Conservation (phyloP, 1,140 invertebrate species). For the Pseudomyrmex dendroicus region DNA sequence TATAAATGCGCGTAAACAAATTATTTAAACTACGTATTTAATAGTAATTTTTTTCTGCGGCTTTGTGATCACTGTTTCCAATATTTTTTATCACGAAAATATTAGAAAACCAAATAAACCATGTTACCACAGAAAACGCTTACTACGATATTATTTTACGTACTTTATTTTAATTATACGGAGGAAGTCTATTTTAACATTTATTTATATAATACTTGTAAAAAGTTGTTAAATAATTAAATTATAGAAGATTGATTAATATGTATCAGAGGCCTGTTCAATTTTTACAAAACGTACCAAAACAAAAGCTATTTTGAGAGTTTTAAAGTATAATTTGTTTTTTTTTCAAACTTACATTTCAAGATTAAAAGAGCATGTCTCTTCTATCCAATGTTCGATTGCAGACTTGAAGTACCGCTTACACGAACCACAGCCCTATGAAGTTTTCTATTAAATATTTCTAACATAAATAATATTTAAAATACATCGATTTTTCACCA, state of each 20-base stretch:
- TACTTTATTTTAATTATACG: too few relatives aligned
- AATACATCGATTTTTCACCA: not conserved
- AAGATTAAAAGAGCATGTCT: too few relatives aligned
- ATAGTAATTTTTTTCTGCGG: slow-evolving; percentile 7
- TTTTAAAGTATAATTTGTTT: too few relatives aligned
- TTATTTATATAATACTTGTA: too few relatives aligned
- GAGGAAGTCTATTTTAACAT: too few relatives aligned
- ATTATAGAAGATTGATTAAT: too few relatives aligned
- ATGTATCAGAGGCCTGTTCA: too few relatives aligned
- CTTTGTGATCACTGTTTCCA: not conserved
- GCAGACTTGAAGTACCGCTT: not conserved
- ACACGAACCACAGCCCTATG: not conserved
- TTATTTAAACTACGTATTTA: slow-evolving; percentile 22
- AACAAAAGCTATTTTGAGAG: too few relatives aligned
- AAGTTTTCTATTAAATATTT: slow-evolving; percentile 25
- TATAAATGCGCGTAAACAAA: not conserved
- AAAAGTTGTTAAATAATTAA: too few relatives aligned
- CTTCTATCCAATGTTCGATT: too few relatives aligned
- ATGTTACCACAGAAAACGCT: slow-evolving; percentile 27
- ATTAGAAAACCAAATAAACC: not conserved
- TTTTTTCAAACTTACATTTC: too few relatives aligned
- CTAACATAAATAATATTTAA: slow-evolving; percentile 16
- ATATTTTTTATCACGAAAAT: slow-evolving; percentile 28
- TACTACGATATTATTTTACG: not conserved
- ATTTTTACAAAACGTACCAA: too few relatives aligned